Evolutionary conservation across 2,113 vertebrate genomes (phyloP), one percentile per base, ranked within the genome.

Genomic region (Aptenodytes forsteri): DNA sequence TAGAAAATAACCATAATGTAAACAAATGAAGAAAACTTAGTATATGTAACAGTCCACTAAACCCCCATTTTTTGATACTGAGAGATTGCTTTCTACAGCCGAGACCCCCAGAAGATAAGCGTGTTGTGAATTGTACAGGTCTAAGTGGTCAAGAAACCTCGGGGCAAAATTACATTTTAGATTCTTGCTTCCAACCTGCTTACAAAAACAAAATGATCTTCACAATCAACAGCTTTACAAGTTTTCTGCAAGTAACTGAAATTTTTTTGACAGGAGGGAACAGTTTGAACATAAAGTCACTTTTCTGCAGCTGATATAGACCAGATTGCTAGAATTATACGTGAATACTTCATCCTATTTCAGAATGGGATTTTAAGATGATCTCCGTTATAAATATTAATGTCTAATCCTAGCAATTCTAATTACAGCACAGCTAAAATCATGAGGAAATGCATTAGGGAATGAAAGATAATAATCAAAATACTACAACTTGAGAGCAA

Each of bases 351-450:
- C 34, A 71, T 58, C 46, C 52, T 79, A 22, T 40, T 89, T 84
- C 77, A 85, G 73, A 82, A 44, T 6, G 9, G 81, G 70, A 89
- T 89, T 91, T 96, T 72, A 82, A 83, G 11, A 9, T 79, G 44
- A 93, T 94, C 77, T 80, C 36, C 82, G 23, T 76, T 72, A 85
- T 30, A 79, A 95, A 92, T 89, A 92, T 67, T 84, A 29, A 62
- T 78, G 16, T 42, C 21, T 92, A 84, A 89, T 84, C 69, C 92
- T 44, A 89, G 69, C n/a, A 96, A 66, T 85, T 94, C 61, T 59
- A 82, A 95, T 83, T 89, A 76, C n/a, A 84, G 64, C 55, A 46
- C 40, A 56, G 83, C 32, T 93, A 52, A 92, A 93, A 61, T 54
- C 29, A 72, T 23, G 25, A 52, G 23, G 22, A 82, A 87, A 84